These are phyloP conservation scores for Pachyramphus minor DNA, from an alignment of 2,113 vertebrate genomes.

Conservation along the genomic window DNA sequence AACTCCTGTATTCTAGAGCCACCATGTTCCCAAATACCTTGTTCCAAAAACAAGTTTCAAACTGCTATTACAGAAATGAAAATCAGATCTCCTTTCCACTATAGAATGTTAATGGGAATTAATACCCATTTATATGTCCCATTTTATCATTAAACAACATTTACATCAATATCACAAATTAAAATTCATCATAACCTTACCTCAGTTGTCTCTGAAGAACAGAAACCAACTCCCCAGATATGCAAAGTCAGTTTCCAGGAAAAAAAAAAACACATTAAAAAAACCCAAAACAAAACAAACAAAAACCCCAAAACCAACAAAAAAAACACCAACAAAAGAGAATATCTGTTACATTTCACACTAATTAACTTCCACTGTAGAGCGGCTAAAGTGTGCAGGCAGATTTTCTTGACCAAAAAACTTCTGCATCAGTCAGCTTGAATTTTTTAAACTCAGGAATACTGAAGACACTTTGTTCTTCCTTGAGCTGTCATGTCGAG, in stretches of 20 bases:
- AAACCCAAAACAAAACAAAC: too few relatives aligned
- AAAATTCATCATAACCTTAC: constrained; percentile 67
- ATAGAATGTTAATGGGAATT: background rate
- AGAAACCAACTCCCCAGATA: constrained; percentile 38
- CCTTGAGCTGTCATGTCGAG: constrained; percentile 35
- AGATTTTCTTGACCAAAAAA: background rate
- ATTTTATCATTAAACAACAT: background rate
- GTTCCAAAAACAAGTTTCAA: background rate
- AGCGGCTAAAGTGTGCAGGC: background rate
- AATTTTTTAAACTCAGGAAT: constrained; percentile 45
- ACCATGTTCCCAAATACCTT: background rate
- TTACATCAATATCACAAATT: background rate
- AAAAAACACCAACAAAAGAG: background rate
- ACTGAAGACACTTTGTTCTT: constrained; percentile 64
- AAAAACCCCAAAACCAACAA: background rate
- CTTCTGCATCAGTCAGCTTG: background rate
- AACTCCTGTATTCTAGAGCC: background rate
- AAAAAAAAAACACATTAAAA: background rate
- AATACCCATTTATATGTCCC: background rate
- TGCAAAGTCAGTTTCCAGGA: constrained; percentile 19
- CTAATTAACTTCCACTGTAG: constrained; percentile 44
- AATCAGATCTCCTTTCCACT: background rate
- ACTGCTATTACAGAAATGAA: background rate
- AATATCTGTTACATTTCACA: background rate
- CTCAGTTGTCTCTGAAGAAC: constrained; percentile 59